Evolutionary conservation across 2,888 invertebrate species (phyloP).

Genomic region (Miltochrista miniata): DNA sequence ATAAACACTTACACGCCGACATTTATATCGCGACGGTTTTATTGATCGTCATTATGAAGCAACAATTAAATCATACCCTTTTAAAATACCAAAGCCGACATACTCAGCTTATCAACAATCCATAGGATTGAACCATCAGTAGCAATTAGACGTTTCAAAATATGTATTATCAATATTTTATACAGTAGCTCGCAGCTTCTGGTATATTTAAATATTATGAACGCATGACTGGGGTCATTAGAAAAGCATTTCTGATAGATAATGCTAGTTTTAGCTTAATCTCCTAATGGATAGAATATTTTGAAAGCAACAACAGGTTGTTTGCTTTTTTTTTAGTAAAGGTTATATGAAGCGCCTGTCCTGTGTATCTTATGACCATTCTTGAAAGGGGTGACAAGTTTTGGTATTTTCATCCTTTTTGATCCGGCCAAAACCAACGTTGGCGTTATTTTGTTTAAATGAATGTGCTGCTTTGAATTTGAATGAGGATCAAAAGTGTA

Average conservation of each 20-base stretch:
- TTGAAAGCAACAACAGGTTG: neutral
- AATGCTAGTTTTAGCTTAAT: slow-evolving; percentile 45
- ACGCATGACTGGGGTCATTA: slow-evolving; percentile 78
- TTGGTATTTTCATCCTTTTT: too few relatives aligned
- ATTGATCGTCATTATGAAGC: slow-evolving; percentile 55
- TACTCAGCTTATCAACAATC: slow-evolving; percentile 66
- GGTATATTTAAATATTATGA: slow-evolving; percentile 76
- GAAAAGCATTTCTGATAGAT: slow-evolving; percentile 63
- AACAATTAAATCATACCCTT: slow-evolving; percentile 70
- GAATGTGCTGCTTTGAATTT: too few relatives aligned
- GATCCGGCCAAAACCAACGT: too few relatives aligned
- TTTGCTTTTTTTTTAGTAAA: too few relatives aligned
- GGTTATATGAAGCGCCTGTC: too few relatives aligned
- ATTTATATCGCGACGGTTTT: slow-evolving; percentile 35
- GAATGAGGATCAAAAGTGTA: too few relatives aligned
- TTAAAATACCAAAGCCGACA: slow-evolving; percentile 55
- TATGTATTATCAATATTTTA: slow-evolving; percentile 80
- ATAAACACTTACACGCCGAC: slow-evolving; percentile 45
- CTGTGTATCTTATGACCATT: too few relatives aligned
- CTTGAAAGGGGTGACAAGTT: too few relatives aligned
- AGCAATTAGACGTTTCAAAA: slow-evolving; percentile 74
- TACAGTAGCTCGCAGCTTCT: slow-evolving; percentile 81
- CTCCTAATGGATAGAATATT: slow-evolving; percentile 6
- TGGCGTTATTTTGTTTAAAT: too few relatives aligned
- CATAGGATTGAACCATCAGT: slow-evolving; percentile 78